Percentiles rank a stretch among this genome's conserved stretches.
phyloP scores from a whole-genome alignment of 1,140 invertebrate genomes.

The Bombus sibiricus region DNA sequence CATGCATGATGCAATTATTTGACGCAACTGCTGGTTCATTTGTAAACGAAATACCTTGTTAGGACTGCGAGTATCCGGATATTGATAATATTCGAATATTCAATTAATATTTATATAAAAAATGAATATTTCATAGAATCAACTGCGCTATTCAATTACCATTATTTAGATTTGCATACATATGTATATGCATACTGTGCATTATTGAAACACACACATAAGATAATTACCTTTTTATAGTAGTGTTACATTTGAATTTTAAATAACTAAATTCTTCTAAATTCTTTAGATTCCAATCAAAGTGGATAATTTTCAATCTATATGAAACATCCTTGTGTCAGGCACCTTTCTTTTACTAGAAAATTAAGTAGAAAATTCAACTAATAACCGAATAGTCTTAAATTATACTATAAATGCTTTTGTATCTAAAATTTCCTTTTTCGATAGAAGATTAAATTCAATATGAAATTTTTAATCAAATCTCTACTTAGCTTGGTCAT shows the following conservation, averaged over 20 bases:
- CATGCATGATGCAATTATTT: conserved; percentile 38
- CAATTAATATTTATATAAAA: not conserved
- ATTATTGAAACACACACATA: not conserved
- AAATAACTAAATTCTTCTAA: too few species aligned
- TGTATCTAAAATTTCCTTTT: not conserved
- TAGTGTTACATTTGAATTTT: too few species aligned
- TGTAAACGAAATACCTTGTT: not conserved
- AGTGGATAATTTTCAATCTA: too few species aligned
- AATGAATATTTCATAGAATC: not conserved
- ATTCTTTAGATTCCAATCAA: too few species aligned
- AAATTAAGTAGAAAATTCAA: not conserved
- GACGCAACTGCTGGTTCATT: conserved; percentile 28
- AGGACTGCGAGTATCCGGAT: conserved; percentile 14
- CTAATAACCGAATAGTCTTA: not conserved
- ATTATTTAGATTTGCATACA: not conserved
- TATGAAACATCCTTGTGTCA: too few species aligned
- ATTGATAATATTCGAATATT: conserved; percentile 24
- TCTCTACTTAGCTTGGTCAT: too few species aligned
- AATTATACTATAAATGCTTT: too few species aligned
- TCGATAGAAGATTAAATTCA: not conserved
- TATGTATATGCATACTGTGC: not conserved
- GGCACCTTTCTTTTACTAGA: too few species aligned
- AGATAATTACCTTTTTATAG: not conserved
- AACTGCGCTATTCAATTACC: too few species aligned
- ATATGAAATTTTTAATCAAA: too few species aligned